Evolutionary conservation across 2,888 invertebrate species (phyloP).

Genomic region (Chorisops tibialis): DNA sequence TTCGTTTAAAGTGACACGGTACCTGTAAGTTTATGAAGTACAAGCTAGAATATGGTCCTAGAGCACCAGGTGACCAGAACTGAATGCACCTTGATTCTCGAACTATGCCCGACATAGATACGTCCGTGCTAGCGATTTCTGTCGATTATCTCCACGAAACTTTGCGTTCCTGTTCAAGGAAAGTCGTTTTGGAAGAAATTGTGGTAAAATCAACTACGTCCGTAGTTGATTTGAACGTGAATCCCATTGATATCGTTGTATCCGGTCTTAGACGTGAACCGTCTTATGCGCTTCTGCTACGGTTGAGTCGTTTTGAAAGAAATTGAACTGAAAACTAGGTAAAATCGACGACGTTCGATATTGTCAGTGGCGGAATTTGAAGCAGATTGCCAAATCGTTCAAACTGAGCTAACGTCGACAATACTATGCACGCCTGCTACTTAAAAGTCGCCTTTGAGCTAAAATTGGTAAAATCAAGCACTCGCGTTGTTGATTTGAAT

Average conservation of each 20-base stretch:
- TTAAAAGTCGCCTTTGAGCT: background rate
- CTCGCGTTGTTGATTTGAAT: too few relatives aligned
- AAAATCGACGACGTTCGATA: background rate
- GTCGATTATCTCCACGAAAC: too few relatives aligned
- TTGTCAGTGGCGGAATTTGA: background rate
- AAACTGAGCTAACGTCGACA: background rate
- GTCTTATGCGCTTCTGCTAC: slow-evolving; percentile 1
- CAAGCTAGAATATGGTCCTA: slow-evolving; percentile 26
- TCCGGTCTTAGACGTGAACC: background rate
- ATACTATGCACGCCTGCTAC: background rate
- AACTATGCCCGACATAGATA: too few relatives aligned
- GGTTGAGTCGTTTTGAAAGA: slow-evolving; percentile 20
- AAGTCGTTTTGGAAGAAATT: slow-evolving; percentile 26
- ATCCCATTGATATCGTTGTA: too few relatives aligned
- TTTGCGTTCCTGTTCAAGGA: background rate
- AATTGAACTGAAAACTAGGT: slow-evolving; percentile 19
- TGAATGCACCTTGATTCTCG: background rate
- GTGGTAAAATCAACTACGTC: background rate
- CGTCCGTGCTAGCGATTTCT: too few relatives aligned
- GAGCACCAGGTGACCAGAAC: slow-evolving; percentile 11
- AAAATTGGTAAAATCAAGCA: too few relatives aligned
- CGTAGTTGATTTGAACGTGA: too few relatives aligned
- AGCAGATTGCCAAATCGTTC: background rate
- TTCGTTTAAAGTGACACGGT: slow-evolving; percentile 1
- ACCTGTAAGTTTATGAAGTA: slow-evolving; percentile 16